These are phyloP conservation scores for Acromyrmex echinatior DNA, from an alignment of 1,140 invertebrate species.

Conservation along the genomic window DNA sequence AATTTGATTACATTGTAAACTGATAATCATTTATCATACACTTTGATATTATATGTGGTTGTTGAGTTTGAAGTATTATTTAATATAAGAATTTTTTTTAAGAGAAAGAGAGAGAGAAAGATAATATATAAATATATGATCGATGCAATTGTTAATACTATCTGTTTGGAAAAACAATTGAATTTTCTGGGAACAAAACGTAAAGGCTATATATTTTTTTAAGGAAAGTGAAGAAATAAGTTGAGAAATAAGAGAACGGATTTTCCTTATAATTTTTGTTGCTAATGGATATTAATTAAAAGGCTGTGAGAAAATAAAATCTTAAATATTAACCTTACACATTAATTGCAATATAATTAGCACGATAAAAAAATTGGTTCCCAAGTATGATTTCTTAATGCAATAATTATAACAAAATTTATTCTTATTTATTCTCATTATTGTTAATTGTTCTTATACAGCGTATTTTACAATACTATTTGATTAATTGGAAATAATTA, in stretches of 20 bases:
- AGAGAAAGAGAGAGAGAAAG: too few relatives aligned
- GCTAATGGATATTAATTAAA: constrained; percentile 19
- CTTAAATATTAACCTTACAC: constrained; percentile 11
- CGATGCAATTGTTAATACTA: background rate
- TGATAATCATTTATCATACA: background rate
- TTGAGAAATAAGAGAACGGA: background rate
- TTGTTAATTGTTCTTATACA: constrained; percentile 16
- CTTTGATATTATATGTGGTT: background rate
- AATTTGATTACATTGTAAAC: background rate
- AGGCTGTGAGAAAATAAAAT: constrained; percentile 19
- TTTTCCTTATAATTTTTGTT: constrained; percentile 20
- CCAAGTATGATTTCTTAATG: background rate
- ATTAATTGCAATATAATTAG: constrained; percentile 15
- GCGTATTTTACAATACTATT: background rate
- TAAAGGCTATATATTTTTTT: background rate
- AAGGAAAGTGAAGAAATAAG: constrained; percentile 2
- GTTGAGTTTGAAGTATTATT: background rate
- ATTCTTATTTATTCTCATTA: background rate
- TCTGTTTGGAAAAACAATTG: background rate
- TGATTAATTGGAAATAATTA: background rate
- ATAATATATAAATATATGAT: background rate
- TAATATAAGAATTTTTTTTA: background rate
- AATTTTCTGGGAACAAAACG: constrained; percentile 19
- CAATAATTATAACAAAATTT: background rate
- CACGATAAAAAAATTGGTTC: background rate